phyloP scores from a whole-genome alignment of 2,797 vertebrate species.

The Heliangelus exortis region DNA sequence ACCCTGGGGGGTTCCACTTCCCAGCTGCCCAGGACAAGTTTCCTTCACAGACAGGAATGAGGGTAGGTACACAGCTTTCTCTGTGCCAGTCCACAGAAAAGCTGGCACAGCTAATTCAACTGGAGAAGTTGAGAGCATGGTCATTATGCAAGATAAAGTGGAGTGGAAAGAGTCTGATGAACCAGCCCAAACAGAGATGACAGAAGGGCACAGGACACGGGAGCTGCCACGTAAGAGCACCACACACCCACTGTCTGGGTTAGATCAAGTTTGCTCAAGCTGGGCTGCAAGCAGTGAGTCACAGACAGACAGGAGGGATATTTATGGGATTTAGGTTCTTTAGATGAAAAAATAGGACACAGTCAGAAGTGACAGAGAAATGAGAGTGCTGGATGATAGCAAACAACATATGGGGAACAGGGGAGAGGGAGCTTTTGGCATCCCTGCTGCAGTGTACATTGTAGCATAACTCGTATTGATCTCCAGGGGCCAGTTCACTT shows the following conservation, averaged over 20 bases:
- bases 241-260: neutral
- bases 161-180: neutral
- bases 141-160: neutral
- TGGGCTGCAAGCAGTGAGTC: conserved; percentile 23
- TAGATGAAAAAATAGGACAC: conserved; percentile 8
- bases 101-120: neutral
- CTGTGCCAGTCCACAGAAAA: neutral
- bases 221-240: neutral
- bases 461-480: neutral
- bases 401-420: conserved; percentile 29
- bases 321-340: conserved; percentile 26
- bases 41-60: neutral
- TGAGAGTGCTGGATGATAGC: conserved; percentile 6
- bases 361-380: conserved; percentile 39
- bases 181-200: conserved; percentile 1
- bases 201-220: neutral
- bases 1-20: neutral
- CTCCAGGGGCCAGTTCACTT: conserved; percentile 12
- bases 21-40: neutral
- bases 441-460: neutral
- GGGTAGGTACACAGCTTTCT: neutral
- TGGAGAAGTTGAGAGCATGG: neutral
- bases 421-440: conserved; percentile 16
- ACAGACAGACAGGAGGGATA: neutral
- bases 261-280: neutral